phyloP scores from a whole-genome alignment of 2,888 invertebrate genomes.

The Lottia scabra region DNA sequence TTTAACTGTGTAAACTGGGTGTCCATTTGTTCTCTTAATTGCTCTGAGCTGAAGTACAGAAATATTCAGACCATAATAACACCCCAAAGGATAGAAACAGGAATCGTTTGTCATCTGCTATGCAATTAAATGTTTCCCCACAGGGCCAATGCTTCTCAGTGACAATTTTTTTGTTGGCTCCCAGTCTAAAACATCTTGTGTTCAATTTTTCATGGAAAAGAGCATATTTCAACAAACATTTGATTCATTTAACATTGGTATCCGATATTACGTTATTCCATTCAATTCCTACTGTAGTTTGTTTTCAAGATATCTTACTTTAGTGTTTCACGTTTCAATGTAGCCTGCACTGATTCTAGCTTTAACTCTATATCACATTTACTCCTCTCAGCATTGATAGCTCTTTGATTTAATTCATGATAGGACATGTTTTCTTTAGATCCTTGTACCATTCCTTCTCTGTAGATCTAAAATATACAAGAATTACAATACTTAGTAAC shows the following conservation, averaged over 20 bases:
- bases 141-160: too few species aligned
- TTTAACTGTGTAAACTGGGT: conserved; percentile 49
- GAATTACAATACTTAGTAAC: too few species aligned
- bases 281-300: not conserved
- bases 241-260: not conserved
- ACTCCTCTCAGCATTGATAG: conserved; percentile 57
- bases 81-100: too few species aligned
- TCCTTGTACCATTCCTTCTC: conserved; percentile 51
- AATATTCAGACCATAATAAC: too few species aligned
- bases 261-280: not conserved
- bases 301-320: conserved; percentile 38
- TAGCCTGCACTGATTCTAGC: conserved; percentile 47
- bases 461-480: conserved; percentile 46
- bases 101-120: too few species aligned
- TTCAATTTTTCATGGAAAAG: too few species aligned
- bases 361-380: conserved; percentile 57
- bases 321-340: conserved; percentile 47
- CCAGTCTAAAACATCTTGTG: too few species aligned
- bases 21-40: conserved; percentile 50
- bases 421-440: conserved; percentile 51
- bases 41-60: conserved; percentile 42
- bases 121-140: too few species aligned
- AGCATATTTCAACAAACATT: too few species aligned
- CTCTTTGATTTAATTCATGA: conserved; percentile 57
- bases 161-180: too few species aligned